A percentile compares a stretch with the other conserved stretches of the same genome.
These are phyloP conservation scores for Micrasema minimum DNA, from an alignment of 1,140 invertebrate species.

Conservation along the genomic window DNA sequence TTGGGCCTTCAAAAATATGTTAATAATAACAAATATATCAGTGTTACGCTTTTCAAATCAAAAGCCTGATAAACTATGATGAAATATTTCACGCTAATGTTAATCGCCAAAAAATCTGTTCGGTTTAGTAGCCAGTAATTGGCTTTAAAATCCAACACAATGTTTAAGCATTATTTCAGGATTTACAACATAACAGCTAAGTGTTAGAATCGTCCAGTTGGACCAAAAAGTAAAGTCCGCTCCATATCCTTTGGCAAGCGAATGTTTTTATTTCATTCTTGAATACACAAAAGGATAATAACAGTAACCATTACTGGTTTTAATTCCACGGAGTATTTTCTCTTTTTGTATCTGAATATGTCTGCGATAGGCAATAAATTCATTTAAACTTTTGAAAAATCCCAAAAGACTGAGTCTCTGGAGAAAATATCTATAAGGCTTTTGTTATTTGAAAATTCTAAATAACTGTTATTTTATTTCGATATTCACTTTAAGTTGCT, in stretches of 20 bases:
- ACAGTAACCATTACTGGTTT: constrained; percentile 7
- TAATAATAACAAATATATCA: too few species aligned
- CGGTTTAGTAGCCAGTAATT: too few species aligned
- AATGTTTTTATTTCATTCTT: constrained; percentile 21
- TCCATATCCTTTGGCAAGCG: constrained; percentile 38
- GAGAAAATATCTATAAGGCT: not conserved
- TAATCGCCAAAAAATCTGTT: too few species aligned
- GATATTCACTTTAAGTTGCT: not conserved
- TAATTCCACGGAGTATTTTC: not conserved
- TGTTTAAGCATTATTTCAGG: too few species aligned
- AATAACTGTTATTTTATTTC: constrained; percentile 6
- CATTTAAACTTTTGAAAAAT: constrained; percentile 6
- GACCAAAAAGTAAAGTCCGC: constrained; percentile 58
- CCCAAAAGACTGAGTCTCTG: not conserved
- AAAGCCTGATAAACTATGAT: too few species aligned
- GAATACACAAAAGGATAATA: constrained; percentile 10
- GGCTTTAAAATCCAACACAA: too few species aligned
- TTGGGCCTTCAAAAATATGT: too few species aligned
- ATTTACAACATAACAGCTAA: too few species aligned
- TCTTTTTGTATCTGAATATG: constrained; percentile 1
- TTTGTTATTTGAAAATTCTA: constrained; percentile 4
- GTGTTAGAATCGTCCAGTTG: too few species aligned
- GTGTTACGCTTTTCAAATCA: too few species aligned
- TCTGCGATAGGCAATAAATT: constrained; percentile 18
- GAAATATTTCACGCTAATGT: too few species aligned